A percentile compares a stretch with the other conserved stretches of the same genome.
Conservation (phyloP, 2,888 invertebrate genomes). For the Sussaba pulchella region DNA sequence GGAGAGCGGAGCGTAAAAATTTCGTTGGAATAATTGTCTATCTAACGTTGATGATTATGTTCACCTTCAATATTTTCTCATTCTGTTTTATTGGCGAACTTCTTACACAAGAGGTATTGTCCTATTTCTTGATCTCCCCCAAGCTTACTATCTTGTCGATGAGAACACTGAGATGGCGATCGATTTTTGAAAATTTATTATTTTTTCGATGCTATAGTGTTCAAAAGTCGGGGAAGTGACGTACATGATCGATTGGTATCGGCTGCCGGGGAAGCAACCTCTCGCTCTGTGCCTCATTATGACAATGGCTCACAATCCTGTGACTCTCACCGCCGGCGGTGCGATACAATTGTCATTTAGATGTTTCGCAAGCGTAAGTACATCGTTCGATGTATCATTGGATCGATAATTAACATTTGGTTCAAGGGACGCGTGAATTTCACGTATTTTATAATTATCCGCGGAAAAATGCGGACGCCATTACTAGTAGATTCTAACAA, state of each 20-base stretch:
- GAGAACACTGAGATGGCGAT: background rate
- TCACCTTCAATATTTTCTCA: slow-evolving; percentile 61
- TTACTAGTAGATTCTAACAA: too few species aligned
- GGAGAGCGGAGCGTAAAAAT: slow-evolving; percentile 1
- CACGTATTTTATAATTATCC: too few species aligned
- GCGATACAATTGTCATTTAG: slow-evolving; percentile 57
- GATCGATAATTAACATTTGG: too few species aligned
- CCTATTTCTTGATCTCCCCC: too few species aligned
- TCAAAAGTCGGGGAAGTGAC: slow-evolving; percentile 50
- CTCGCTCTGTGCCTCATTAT: slow-evolving; percentile 55
- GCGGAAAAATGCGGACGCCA: too few species aligned
- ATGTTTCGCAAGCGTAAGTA: slow-evolving; percentile 9
- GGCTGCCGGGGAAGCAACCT: slow-evolving; percentile 44
- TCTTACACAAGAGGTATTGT: slow-evolving; percentile 55
- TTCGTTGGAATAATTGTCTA: slow-evolving; percentile 37
- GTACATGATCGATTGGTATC: slow-evolving; percentile 63
- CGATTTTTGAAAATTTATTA: background rate
- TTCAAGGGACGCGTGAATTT: too few species aligned
- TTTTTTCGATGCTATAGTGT: slow-evolving; percentile 24
- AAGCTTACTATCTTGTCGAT: background rate
- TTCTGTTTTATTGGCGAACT: slow-evolving; percentile 63
- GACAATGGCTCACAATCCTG: slow-evolving; percentile 33
- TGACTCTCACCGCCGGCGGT: slow-evolving; percentile 64
- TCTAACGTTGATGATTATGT: slow-evolving; percentile 41
- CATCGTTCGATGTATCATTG: background rate